phyloP scores from a whole-genome alignment of 2,113 vertebrate genomes.

The Strix aluco region DNA sequence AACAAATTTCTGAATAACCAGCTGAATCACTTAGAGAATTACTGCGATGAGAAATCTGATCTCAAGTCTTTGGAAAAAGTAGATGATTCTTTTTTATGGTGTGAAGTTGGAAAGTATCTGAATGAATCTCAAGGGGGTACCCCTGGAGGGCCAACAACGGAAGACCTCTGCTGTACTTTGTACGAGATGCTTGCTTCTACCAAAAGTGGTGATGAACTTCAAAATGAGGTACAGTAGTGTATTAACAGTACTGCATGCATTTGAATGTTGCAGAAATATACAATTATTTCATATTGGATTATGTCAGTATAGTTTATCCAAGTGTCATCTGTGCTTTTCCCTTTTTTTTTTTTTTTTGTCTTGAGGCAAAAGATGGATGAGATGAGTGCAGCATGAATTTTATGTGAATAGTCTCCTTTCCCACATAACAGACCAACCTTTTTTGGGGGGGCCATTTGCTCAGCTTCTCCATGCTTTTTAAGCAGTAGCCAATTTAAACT shows the following conservation, averaged over 20 bases:
- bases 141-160: constrained; percentile 84
- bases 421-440: neutral
- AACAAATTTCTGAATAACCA: constrained; percentile 84
- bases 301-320: neutral
- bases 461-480: neutral
- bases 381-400: neutral
- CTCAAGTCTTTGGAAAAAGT: constrained; percentile 67
- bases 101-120: constrained; percentile 91
- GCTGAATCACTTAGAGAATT: constrained; percentile 73
- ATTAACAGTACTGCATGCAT: neutral
- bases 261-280: neutral
- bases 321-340: neutral
- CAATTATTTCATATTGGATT: neutral
- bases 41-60: constrained; percentile 43
- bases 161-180: constrained; percentile 93
- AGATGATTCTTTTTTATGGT: constrained; percentile 81
- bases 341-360: neutral
- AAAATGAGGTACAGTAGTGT: constrained; percentile 88
- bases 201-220: constrained; percentile 92
- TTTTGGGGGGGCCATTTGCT: neutral
- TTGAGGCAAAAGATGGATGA: neutral
- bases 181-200: constrained; percentile 94
- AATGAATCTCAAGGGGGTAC: constrained; percentile 77
- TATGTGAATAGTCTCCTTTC: neutral
- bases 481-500: neutral